These are phyloP conservation scores for Microvelia longipes DNA, from an alignment of 1,140 invertebrate genomes.

Conservation along the genomic window DNA sequence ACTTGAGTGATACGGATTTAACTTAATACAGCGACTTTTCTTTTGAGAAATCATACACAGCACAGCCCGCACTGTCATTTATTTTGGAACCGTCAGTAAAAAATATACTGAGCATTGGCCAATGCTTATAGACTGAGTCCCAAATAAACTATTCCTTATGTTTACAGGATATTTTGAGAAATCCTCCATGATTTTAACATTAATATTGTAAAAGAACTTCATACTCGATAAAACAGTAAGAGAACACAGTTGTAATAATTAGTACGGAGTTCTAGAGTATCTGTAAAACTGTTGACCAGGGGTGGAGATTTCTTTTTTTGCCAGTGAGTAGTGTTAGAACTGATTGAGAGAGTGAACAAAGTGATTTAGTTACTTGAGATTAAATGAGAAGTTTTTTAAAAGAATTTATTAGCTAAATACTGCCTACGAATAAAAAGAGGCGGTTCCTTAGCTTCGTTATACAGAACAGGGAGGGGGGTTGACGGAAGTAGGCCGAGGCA, in stretches of 20 bases:
- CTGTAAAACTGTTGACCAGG: neutral
- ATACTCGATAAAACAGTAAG: neutral
- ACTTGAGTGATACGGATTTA: neutral
- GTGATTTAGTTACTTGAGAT: neutral
- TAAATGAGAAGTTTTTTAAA: neutral
- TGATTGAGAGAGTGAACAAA: neutral
- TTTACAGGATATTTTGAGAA: neutral
- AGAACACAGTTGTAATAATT: neutral
- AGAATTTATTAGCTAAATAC: neutral
- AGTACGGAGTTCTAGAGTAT: neutral
- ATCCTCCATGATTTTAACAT: neutral
- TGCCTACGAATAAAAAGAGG: neutral
- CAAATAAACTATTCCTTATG: neutral
- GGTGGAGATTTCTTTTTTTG: neutral
- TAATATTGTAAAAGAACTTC: neutral
- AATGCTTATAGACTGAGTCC: neutral
- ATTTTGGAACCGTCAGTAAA: slow-evolving; percentile 4
- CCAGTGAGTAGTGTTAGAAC: neutral
- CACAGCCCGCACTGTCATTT: slow-evolving; percentile 1
- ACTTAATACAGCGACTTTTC: neutral
- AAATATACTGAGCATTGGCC: neutral
- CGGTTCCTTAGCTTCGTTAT: neutral
- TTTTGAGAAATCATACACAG: neutral
- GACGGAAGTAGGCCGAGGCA: neutral
- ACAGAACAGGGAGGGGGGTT: neutral